Percentiles rank a stretch among this genome's conserved stretches.
These are phyloP conservation scores for Passerina amoena DNA, from an alignment of 2,113 vertebrate genomes.

Conservation along the genomic window DNA sequence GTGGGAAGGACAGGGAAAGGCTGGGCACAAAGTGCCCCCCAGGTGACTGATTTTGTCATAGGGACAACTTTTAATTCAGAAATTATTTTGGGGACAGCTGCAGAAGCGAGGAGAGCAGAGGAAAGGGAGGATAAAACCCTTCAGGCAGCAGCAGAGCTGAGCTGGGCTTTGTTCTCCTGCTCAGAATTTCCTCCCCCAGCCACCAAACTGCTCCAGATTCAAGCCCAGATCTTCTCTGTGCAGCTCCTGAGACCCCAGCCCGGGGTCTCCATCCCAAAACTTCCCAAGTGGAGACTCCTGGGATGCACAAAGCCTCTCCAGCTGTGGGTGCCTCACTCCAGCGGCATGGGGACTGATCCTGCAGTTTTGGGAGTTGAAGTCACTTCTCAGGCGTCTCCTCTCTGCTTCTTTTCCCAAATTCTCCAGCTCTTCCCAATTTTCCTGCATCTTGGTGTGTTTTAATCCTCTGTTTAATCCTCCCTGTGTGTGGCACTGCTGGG, in stretches of 20 bases:
- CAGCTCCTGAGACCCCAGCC: neutral
- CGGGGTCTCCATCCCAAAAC: neutral
- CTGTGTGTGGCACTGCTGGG: neutral
- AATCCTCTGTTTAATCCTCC: neutral
- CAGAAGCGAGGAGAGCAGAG: neutral
- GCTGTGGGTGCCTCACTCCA: neutral
- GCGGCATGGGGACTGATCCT: neutral
- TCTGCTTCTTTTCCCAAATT: neutral
- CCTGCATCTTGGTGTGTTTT: accelerated
- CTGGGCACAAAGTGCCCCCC: neutral
- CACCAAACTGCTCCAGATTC: neutral
- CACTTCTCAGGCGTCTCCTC: neutral
- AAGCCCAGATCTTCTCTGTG: neutral
- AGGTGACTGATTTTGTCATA: accelerated
- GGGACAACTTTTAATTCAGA: neutral
- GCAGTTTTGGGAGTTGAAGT: neutral
- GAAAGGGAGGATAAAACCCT: neutral
- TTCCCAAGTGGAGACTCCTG: neutral
- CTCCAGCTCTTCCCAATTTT: neutral
- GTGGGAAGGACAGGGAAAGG: accelerated
- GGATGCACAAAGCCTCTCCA: neutral
- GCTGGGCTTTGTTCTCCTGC: neutral
- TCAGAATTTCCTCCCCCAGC: neutral
- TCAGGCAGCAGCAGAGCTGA: neutral
- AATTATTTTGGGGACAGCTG: accelerated